These are phyloP conservation scores for Telmatochromis bifrenatus DNA, from an alignment of 2,113 vertebrate species.

Conservation along the genomic window DNA sequence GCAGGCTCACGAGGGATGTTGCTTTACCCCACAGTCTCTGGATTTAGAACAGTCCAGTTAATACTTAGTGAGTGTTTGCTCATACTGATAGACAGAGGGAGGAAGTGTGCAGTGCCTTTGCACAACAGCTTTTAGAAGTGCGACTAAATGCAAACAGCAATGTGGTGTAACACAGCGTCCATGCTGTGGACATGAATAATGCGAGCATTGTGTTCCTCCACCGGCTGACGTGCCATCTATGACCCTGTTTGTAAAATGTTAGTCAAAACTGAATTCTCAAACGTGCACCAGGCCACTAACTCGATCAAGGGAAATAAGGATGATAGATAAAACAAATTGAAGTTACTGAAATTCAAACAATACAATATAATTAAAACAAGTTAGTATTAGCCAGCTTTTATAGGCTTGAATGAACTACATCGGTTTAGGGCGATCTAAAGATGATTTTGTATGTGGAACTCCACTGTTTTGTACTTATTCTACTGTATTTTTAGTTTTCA, in stretches of 20 bases:
- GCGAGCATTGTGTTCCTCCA: not conserved
- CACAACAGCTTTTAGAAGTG: not conserved
- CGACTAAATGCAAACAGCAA: not conserved
- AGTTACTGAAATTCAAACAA: not conserved
- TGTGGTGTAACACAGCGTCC: not conserved
- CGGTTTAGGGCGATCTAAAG: not conserved
- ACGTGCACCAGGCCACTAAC: not conserved
- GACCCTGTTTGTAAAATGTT: not conserved
- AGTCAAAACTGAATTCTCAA: not conserved
- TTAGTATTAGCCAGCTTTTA: not conserved
- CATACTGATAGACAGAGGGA: slow-evolving; percentile 1
- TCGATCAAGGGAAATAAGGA: not conserved
- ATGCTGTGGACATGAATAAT: not conserved
- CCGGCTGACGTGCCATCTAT: not conserved
- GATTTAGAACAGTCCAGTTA: slow-evolving; percentile 29
- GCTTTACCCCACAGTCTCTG: slow-evolving; percentile 2
- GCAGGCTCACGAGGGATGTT: not conserved
- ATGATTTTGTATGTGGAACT: not conserved
- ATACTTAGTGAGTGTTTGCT: slow-evolving; percentile 27
- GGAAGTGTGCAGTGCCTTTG: not conserved
- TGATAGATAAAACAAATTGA: not conserved
- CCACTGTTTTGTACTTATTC: not conserved
- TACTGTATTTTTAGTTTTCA: not conserved
- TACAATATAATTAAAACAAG: not conserved
- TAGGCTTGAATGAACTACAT: not conserved